A percentile compares a stretch with the other conserved stretches of the same genome.
These are phyloP conservation scores for Loxodonta africana DNA, from an alignment of 2,113 vertebrate genomes.

Conservation along the genomic window DNA sequence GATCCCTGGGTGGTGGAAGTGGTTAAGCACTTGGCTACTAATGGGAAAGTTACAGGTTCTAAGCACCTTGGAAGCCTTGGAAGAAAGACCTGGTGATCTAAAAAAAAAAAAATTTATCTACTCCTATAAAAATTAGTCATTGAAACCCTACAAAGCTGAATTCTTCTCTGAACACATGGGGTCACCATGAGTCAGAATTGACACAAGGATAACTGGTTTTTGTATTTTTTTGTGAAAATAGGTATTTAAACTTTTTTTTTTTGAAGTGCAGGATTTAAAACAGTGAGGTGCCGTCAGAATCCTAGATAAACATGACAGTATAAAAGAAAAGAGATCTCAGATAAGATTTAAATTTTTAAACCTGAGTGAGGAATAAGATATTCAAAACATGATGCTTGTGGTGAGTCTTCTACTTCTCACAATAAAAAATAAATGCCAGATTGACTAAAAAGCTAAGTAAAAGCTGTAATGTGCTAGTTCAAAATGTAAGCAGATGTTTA, in stretches of 20 bases:
- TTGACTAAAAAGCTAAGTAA: neutral
- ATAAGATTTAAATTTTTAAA: neutral
- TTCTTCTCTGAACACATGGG: too few relatives aligned
- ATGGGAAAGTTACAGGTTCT: neutral
- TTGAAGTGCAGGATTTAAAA: conserved; percentile 1
- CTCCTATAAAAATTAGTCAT: too few relatives aligned
- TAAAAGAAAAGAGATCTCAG: neutral
- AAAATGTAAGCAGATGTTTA: conserved; percentile 20
- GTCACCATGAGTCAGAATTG: neutral
- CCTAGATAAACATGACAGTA: neutral
- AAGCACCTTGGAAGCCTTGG: neutral
- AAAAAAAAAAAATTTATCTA: too few relatives aligned
- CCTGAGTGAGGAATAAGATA: neutral
- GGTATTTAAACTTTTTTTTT: neutral
- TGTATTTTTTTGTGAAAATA: neutral
- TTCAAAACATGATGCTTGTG: neutral
- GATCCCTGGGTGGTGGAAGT: neutral
- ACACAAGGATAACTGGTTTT: neutral
- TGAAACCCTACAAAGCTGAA: too few relatives aligned
- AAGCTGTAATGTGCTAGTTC: neutral
- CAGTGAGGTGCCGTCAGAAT: neutral
- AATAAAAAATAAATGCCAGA: neutral
- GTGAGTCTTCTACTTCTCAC: neutral
- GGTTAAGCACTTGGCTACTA: neutral
- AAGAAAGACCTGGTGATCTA: neutral